Evolutionary conservation across 2,888 invertebrate genomes (phyloP).

Genomic region (Cheilosia urbana): DNA sequence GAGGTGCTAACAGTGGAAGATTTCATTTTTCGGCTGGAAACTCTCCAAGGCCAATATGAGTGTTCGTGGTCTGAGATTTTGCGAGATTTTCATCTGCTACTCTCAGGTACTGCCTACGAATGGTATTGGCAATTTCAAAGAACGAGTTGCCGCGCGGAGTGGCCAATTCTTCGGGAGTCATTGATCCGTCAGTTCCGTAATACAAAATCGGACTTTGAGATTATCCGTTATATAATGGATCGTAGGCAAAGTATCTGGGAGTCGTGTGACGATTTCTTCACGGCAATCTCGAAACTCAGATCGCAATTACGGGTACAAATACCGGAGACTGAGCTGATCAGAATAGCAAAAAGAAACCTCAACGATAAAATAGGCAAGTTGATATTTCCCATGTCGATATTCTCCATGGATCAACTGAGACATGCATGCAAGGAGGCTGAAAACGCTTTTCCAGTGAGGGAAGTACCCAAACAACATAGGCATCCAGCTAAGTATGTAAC

Average conservation of each 20-base stretch:
- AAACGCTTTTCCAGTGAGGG: neutral
- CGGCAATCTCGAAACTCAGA: neutral
- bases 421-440: no score
- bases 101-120: neutral
- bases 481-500: neutral
- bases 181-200: neutral
- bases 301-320: conserved; percentile 6
- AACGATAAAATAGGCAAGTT: no score
- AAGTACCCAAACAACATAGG: neutral
- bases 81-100: conserved; percentile 9
- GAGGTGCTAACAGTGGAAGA: neutral
- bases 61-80: conserved; percentile 25
- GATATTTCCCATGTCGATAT: no score
- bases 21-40: neutral
- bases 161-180: conserved; percentile 7
- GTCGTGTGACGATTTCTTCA: conserved; percentile 5
- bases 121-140: conserved; percentile 26
- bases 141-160: neutral
- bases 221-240: conserved; percentile 13
- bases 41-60: neutral
- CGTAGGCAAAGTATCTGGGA: conserved; percentile 15
- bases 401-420: no score
- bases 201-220: conserved; percentile 11
- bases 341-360: no score
- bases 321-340: no score